Evolutionary conservation across 2,888 invertebrate genomes (phyloP), one percentile per base, ranked within the genome.

Genomic region (Griposia aprilina): DNA sequence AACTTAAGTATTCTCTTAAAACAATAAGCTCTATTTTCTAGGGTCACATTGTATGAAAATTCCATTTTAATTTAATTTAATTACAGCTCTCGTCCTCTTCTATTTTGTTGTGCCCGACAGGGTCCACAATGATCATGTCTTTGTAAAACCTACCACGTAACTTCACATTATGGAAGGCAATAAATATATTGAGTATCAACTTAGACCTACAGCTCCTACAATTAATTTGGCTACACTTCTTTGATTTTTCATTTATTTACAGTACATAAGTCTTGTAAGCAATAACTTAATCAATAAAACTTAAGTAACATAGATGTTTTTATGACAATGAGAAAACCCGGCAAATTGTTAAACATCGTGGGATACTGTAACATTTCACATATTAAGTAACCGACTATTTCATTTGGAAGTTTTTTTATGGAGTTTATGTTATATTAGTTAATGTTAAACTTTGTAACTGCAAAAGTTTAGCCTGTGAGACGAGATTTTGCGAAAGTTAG

Each of bases 391-490:
- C 82, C 63, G 13, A 63, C 48, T n/a, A 20, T 20, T 48, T 83
- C 26, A 84, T 86, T 84, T 78, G 8, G 15, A 75, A 83, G 70
- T 70, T 83, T 72, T 26, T 6, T 7, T 41, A 26, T 15, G 20
- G 17, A 63, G 63, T 67, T 26, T 67, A 69, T 30, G 66, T 71
- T 57, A 15, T 45, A 36, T 57, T 55, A 57, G 62, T 48, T 59
- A 70, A 45, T 13, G 23, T 72, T 50, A 71, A 78, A 86, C 73
- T 83, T 80, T 55, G 74, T 74, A 83, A 86, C 70, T 67, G 76
- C 41, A 45, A 23, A 86, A 85, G 66, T 86, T 79, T 36, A 74
- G 59, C 48, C 13, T 69, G 65, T 50, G 68, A 73, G 67, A 76
- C 69, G 72, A 75, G 71, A 74, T 77, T 84, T 72, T 15, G 66